Percentiles rank a stretch among this genome's conserved stretches.
Conservation (phyloP, 2,113 vertebrate genomes). For the Oreamnos americanus region DNA sequence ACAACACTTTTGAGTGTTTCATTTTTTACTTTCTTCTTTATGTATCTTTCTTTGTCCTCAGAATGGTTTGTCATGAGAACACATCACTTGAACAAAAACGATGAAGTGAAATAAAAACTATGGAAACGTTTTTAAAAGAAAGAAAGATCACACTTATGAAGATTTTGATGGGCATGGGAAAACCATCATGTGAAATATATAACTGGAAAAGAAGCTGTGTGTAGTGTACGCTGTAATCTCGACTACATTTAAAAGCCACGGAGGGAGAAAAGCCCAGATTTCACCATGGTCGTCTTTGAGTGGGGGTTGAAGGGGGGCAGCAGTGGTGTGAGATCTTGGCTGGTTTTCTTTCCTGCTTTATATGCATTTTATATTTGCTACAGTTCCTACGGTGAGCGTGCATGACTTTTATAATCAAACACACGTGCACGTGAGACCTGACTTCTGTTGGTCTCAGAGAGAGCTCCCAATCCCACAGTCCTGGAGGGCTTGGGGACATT, state of each 20-base stretch:
- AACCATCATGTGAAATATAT: neutral
- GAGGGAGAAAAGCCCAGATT: neutral
- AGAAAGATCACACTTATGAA: neutral
- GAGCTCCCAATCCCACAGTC: rapidly evolving
- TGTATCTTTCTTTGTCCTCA: neutral
- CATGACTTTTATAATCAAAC: neutral
- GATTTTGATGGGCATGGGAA: neutral
- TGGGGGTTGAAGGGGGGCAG: rapidly evolving
- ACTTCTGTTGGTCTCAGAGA: neutral
- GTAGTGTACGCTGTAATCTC: rapidly evolving
- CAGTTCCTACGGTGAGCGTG: neutral
- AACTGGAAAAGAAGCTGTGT: neutral
- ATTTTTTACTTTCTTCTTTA: neutral
- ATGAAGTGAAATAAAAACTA: neutral
- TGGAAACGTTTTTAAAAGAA: neutral
- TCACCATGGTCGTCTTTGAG: neutral
- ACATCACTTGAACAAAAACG: neutral
- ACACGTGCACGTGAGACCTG: neutral
- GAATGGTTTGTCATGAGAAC: neutral
- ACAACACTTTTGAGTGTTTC: too few relatives aligned
- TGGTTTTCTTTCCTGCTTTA: neutral
- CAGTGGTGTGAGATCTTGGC: neutral
- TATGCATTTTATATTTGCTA: neutral
- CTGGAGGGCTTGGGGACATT: neutral
- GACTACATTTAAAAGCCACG: neutral